Conservation (phyloP, 1,140 invertebrate species). For the Anadara kagoshimensis region DNA sequence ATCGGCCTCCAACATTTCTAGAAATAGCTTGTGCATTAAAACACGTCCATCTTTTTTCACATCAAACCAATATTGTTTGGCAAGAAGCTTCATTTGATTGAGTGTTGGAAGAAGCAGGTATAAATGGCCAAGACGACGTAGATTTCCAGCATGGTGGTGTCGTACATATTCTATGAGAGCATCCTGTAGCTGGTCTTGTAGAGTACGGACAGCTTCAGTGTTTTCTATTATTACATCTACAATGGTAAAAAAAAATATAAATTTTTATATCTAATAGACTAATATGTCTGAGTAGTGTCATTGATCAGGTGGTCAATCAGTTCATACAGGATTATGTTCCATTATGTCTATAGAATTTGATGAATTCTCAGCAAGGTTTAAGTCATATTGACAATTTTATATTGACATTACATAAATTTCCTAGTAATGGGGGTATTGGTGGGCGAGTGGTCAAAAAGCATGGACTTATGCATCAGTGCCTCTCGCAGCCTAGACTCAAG, state of each 20-base stretch:
- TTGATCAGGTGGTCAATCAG: too few relatives aligned
- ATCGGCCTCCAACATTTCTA: constrained; percentile 92
- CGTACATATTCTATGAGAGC: constrained; percentile 89
- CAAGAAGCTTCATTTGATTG: constrained; percentile 87
- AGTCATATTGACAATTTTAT: too few relatives aligned
- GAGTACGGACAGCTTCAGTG: constrained; percentile 86
- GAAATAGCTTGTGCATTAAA: constrained; percentile 96
- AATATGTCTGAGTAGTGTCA: neutral
- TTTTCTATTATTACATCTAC: constrained; percentile 91
- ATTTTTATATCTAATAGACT: neutral
- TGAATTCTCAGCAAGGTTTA: too few relatives aligned
- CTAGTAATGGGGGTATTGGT: too few relatives aligned
- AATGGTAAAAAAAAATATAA: constrained; percentile 32
- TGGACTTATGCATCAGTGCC: too few relatives aligned
- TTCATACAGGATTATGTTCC: too few relatives aligned
- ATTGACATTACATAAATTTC: too few relatives aligned
- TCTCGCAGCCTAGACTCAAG: too few relatives aligned
- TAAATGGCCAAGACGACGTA: constrained; percentile 86
- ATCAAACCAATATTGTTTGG: constrained; percentile 91
- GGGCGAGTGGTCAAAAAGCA: too few relatives aligned
- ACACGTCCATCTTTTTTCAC: constrained; percentile 91
- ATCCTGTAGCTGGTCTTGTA: constrained; percentile 90
- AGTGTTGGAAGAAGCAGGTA: constrained; percentile 91
- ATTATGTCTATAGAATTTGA: too few relatives aligned
- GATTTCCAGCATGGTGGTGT: constrained; percentile 79